Conservation (phyloP, 2,113 vertebrate genomes). For the Danio rerio region GRCz12tu NC_133195.1:58482501-58483000, state of each 20-base stretch:
- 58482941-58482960: not conserved
- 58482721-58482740: slow-evolving; percentile 52
- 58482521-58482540: too few species aligned
- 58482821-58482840: slow-evolving; percentile 52
- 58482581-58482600: too few species aligned
- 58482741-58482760: slow-evolving; percentile 75
- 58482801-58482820: slow-evolving; percentile 9
- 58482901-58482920: slow-evolving; percentile 13
- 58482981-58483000: slow-evolving; percentile 35
- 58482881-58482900: slow-evolving; percentile 6
- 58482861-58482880: slow-evolving; percentile 5
- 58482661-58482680: not conserved
- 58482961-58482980: not conserved
- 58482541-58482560: too few species aligned
- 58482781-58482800: slow-evolving; percentile 61
- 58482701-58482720: slow-evolving; percentile 72
- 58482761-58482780: slow-evolving; percentile 78
- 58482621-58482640: too few species aligned
- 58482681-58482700: slow-evolving; percentile 73
- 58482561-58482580: too few species aligned
- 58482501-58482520: too few species aligned
- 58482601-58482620: too few species aligned
- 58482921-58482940: not conserved
- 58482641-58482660: not conserved
- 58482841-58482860: slow-evolving; percentile 41